A percentile compares a stretch with the other conserved stretches of the same genome.
These are phyloP conservation scores for Nixonia krombeini DNA, from an alignment of 1,140 invertebrate genomes.

Conservation along the genomic window DNA sequence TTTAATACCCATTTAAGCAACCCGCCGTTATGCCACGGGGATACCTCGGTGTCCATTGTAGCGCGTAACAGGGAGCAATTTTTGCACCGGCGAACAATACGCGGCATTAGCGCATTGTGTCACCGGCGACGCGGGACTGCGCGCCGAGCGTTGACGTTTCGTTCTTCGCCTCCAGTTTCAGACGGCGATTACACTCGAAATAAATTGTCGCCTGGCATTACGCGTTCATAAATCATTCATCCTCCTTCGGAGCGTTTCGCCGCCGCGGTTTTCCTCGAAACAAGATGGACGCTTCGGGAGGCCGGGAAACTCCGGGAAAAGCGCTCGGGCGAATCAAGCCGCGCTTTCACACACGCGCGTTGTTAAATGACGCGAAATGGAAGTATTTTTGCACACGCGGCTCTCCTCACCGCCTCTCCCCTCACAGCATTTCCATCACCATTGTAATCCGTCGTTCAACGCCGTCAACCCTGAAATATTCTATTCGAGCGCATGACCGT, in stretches of 20 bases:
- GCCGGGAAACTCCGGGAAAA: too few species aligned
- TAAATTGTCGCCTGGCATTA: too few species aligned
- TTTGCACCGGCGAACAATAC: constrained; percentile 68
- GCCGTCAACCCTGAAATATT: constrained; percentile 36
- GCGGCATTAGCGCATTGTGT: constrained; percentile 70
- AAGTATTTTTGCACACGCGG: background rate
- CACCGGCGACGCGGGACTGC: constrained; percentile 15
- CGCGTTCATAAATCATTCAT: constrained; percentile 38
- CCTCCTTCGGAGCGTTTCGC: constrained; percentile 4
- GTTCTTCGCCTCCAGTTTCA: constrained; percentile 32
- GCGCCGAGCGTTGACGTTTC: constrained; percentile 39
- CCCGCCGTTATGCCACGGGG: constrained; percentile 34
- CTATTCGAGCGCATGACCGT: constrained; percentile 19
- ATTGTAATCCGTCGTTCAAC: constrained; percentile 31
- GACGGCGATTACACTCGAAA: constrained; percentile 37
- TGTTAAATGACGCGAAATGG: background rate
- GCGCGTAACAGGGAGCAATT: constrained; percentile 68
- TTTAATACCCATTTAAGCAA: constrained; percentile 47
- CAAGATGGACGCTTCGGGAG: too few species aligned
- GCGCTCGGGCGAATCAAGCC: too few species aligned
- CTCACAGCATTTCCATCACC: constrained; percentile 16
- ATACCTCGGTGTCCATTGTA: constrained; percentile 58
- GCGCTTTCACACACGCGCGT: background rate
- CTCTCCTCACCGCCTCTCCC: too few species aligned
- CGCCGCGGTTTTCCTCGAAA: too few species aligned